These are phyloP conservation scores for Hemithea aestivaria DNA, from an alignment of 2,888 invertebrate species.

Conservation along the genomic window DNA sequence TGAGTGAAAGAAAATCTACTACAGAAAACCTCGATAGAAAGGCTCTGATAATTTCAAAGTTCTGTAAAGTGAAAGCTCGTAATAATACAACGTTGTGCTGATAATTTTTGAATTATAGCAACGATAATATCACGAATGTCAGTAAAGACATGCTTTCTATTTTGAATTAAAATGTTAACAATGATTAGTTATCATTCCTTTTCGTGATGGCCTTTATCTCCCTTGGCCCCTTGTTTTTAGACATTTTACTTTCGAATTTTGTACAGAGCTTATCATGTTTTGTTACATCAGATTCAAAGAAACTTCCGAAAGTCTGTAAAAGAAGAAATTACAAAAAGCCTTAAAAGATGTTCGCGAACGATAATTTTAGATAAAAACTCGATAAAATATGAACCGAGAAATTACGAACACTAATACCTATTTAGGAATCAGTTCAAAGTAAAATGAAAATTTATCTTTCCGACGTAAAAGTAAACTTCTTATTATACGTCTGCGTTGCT, in stretches of 20 bases:
- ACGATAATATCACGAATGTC: conserved; percentile 25
- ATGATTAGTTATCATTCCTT: conserved; percentile 19
- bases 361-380: no score
- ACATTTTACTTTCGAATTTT: conserved; percentile 7
- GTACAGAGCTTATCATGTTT: no score
- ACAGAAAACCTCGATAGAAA: conserved; percentile 18
- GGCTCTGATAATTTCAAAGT: conserved; percentile 18
- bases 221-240: conserved; percentile 6
- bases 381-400: no score
- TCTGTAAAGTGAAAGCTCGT: conserved; percentile 24
- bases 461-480: no score
- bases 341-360: no score
- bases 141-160: conserved; percentile 18
- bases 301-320: no score
- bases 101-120: conserved; percentile 19
- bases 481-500: no score
- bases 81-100: conserved; percentile 19
- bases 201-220: conserved; percentile 7
- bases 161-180: conserved; percentile 22
- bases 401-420: no score
- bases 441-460: no score
- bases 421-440: no score
- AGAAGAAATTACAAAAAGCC: no score
- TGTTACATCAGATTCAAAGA: no score
- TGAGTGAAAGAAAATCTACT: conserved; percentile 10